Evolutionary conservation across 2,113 vertebrate species (phyloP).

Genomic region (Myxocyprinus asiaticus): DNA sequence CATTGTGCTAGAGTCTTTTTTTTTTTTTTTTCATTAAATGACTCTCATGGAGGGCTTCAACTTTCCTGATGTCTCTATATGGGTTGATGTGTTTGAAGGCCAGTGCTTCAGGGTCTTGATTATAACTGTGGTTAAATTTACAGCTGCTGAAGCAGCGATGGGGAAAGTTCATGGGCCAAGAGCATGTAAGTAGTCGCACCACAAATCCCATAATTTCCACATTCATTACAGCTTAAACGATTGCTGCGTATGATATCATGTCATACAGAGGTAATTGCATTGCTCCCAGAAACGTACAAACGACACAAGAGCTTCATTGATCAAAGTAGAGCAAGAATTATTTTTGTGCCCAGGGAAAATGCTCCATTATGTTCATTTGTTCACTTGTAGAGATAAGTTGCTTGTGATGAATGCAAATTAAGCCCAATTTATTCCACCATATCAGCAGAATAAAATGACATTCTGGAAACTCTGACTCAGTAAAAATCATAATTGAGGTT

Average conservation of each 20-base stretch:
- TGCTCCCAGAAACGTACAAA: constrained; percentile 37
- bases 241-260: constrained; percentile 67
- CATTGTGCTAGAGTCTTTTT: not conserved
- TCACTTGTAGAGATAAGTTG: constrained; percentile 1
- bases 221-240: constrained; percentile 69
- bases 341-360: not conserved
- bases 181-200: constrained; percentile 71
- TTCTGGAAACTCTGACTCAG: not conserved
- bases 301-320: not conserved
- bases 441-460: not conserved
- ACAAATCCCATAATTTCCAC: constrained; percentile 69
- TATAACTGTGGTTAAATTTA: constrained; percentile 68
- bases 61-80: not conserved
- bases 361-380: constrained; percentile 2
- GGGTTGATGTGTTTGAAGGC: constrained; percentile 62
- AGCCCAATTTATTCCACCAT: not conserved
- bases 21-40: constrained; percentile 2
- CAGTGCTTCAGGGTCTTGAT: constrained; percentile 56
- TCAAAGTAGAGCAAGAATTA: not conserved
- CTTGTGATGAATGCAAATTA: not conserved
- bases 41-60: not conserved
- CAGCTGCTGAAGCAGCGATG: constrained; percentile 64
- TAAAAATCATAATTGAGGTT: not conserved
- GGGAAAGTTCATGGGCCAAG: constrained; percentile 69
- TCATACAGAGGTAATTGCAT: constrained; percentile 74